A percentile compares a stretch with the other conserved stretches of the same genome.
Evolutionary conservation across 2,888 invertebrate genomes (phyloP).

Genomic region (Drosophila nigricruria): DNA sequence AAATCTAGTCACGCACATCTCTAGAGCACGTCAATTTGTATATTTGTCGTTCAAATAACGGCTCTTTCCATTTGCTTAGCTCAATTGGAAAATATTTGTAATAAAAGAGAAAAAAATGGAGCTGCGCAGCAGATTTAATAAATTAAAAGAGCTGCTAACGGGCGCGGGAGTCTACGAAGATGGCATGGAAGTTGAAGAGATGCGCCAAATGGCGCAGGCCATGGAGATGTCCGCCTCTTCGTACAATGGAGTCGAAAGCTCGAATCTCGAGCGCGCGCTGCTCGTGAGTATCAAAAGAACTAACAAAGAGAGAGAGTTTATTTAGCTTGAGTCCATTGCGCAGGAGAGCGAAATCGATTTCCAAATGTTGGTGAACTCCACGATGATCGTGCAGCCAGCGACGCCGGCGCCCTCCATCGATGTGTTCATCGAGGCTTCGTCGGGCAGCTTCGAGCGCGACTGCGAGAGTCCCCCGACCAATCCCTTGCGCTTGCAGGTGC

Average conservation of each 20-base stretch:
- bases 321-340: not conserved
- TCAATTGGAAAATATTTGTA: not conserved
- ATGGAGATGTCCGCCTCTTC: slow-evolving; percentile 61
- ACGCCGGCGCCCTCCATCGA: not conserved
- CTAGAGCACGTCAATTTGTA: not conserved
- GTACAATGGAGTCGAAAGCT: slow-evolving; percentile 20
- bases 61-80: not conserved
- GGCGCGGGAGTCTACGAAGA: slow-evolving; percentile 74
- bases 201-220: slow-evolving; percentile 66
- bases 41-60: slow-evolving; percentile 38
- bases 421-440: not conserved
- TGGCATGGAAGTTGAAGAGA: slow-evolving; percentile 74
- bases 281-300: slow-evolving; percentile 40
- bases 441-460: slow-evolving; percentile 1
- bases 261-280: slow-evolving; percentile 54
- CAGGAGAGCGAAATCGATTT: slow-evolving; percentile 77
- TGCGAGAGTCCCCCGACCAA: slow-evolving; percentile 56
- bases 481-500: slow-evolving; percentile 55
- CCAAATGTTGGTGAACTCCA: slow-evolving; percentile 63
- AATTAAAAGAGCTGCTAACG: slow-evolving; percentile 23
- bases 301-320: too few species aligned
- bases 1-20: not conserved
- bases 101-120: slow-evolving; percentile 47
- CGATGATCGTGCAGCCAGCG: slow-evolving; percentile 62
- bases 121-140: slow-evolving; percentile 21